Base-by-base conservation (phyloP, 2,888 invertebrate species). In the Colletes collaris region DNA sequence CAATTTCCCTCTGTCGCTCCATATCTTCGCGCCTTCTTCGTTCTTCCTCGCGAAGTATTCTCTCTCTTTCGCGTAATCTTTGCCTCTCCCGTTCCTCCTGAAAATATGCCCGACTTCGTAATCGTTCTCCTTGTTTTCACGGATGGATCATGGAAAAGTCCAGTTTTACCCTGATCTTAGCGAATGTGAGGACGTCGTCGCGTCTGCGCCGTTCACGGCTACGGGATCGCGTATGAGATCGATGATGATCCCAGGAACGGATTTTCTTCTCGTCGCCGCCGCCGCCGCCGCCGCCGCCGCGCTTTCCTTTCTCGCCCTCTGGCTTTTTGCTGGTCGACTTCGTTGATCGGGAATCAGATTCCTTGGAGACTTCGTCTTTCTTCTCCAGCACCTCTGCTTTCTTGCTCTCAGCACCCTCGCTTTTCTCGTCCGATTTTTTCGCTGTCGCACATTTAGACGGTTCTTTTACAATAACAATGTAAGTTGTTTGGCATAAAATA, bases 1-100 rank as follows among this genome's bases (percentile, higher is more conserved):
- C 97, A 11, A 97, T 95, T 90, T 97, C 97, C 5, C 97, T 95
- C 86, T 97, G 96, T 40, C 97, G 95, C 58, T 96, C 95, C 86
- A 96, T 95, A 88, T 97, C 97, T 86, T 97, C 96, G 67, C 97
- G 95, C 49, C 97, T 94, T 59, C 97, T 94, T 27, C 98, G 95
- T 90, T 97, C 97, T 88, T 97, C 96, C 90, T 97, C 97, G 40
- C 97, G 95, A 67, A 96, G 93, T 71, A 96, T 95, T 37, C 97
- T 95, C 84, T 97, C 97, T 4, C 96, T 95, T 88, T 98, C 97
- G 58, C 98, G 95, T 27, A 96, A 94, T 46, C 97, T 94, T 75
- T 96, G 96, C 50, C 95, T 94, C 87, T 96, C 96, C 40, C 96
- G 95, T 92, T 96, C 96, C 88, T 96, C 96, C 96, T 79, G 58